Conservation (phyloP, 1,140 invertebrate genomes). For the Drosophila kanapiae region DNA sequence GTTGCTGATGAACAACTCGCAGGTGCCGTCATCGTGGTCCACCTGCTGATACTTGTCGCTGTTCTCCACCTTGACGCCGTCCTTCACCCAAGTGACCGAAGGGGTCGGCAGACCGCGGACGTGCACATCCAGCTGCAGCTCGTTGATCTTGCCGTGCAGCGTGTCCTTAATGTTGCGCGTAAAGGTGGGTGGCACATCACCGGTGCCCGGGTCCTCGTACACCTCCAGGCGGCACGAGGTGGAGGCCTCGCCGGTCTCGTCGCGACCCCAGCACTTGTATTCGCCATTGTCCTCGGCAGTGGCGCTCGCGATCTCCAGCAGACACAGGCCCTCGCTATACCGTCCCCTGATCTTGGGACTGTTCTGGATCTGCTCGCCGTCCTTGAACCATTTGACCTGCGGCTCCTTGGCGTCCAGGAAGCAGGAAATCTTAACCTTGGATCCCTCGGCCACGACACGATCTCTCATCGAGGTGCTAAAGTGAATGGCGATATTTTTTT, state of each 20-base stretch:
- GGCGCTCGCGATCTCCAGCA: slow-evolving; percentile 87
- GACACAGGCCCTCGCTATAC: slow-evolving; percentile 88
- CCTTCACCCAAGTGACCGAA: slow-evolving; percentile 91
- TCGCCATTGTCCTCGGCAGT: slow-evolving; percentile 87
- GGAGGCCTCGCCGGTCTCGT: slow-evolving; percentile 82
- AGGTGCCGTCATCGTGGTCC: slow-evolving; percentile 89
- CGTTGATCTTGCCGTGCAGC: slow-evolving; percentile 89
- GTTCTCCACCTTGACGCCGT: slow-evolving; percentile 87
- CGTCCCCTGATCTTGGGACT: slow-evolving; percentile 86
- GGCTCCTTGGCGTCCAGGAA: slow-evolving; percentile 92
- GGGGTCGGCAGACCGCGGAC: slow-evolving; percentile 90
- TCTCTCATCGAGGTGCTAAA: slow-evolving; percentile 88
- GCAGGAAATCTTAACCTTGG: slow-evolving; percentile 93
- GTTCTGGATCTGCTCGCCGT: slow-evolving; percentile 86
- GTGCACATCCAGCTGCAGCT: slow-evolving; percentile 91
- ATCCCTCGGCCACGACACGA: slow-evolving; percentile 90
- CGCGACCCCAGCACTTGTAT: slow-evolving; percentile 89
- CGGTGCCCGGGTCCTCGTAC: slow-evolving; percentile 73
- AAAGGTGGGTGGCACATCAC: slow-evolving; percentile 82
- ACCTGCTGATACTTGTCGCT: slow-evolving; percentile 86
- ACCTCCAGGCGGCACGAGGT: slow-evolving; percentile 80
- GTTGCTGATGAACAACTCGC: slow-evolving; percentile 89
- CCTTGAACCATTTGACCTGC: slow-evolving; percentile 91
- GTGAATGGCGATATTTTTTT: slow-evolving; percentile 81
- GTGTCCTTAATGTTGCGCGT: slow-evolving; percentile 87